Base-by-base conservation (phyloP, 2,888 invertebrate species). In the Nomada lathburiana region DNA sequence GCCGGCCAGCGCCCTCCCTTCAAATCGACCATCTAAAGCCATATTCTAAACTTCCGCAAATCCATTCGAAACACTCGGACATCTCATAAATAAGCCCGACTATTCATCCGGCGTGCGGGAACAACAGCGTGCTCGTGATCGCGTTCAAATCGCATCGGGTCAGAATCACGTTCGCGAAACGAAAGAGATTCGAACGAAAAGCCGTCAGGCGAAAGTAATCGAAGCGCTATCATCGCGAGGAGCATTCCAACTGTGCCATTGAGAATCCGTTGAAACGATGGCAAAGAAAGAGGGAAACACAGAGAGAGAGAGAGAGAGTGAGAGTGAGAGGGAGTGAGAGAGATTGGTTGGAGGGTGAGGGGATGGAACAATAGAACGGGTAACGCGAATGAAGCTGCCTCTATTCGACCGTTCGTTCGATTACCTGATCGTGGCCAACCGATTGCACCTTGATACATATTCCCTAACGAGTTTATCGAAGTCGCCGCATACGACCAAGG, bases 401-500 rank as follows among this genome's bases (percentile, higher is more conserved):
- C n/a, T 53, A 52, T 26, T 77, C 67, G 59, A 16, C 47, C 10
- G 16, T 16, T 16, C 20, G 36, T 64, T 70, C 59, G 20, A 36
- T 57, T 65, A 11, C 16, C 44, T 42, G 10, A 50, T 44, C 1
- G 44, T 13, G 64, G 52, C 62, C 42, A 26, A 36, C 57, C 29
- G 62, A 72, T 78, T 72, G 67, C 42, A 13, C 57, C 50, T 63
- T 78, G 80, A 78, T 72, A 78, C 68, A 60, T 72, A 68, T 63
- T 77, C 23, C 63, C 16, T 72, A 78, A 78, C 80, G 72, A 80
- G 78, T 78, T 77, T 52, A 57, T 72, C 62, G 62, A 52, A n/a
- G n/a, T 26, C 50, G 20, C 65, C 55, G 26, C 18, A 44, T 44
- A 42, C 44, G 52, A 36, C 26, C 18, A 65, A 67, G 65, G 55